Conservation (phyloP, 2,888 invertebrate genomes). For the Onthophagus sagittarius region DNA sequence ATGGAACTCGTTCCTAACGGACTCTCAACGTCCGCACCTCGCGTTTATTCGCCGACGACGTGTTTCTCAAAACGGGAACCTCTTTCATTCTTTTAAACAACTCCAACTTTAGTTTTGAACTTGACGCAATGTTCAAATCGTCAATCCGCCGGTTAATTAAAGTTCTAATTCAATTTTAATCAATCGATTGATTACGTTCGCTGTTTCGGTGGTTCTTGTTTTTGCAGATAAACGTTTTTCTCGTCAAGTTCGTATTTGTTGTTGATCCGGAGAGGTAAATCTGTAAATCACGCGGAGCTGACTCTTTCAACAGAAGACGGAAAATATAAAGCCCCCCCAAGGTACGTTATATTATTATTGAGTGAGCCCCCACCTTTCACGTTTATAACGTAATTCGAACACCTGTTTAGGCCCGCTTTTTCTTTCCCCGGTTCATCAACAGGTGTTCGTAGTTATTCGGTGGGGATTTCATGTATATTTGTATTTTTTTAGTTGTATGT, state of each 20-base stretch:
- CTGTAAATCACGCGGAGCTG: background rate
- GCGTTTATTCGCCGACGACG: background rate
- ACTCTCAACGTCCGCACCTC: slow-evolving; percentile 5
- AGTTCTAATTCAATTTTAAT: no score
- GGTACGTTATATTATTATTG: background rate
- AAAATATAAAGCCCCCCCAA: background rate
- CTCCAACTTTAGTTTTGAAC: slow-evolving; percentile 6
- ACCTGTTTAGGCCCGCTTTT: background rate
- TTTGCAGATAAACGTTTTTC: background rate
- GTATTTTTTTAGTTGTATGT: background rate
- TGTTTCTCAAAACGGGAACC: no score
- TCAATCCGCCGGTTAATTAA: slow-evolving; percentile 1
- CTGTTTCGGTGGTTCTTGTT: background rate
- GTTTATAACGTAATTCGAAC: background rate
- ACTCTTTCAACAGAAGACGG: background rate
- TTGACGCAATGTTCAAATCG: slow-evolving; percentile 7
- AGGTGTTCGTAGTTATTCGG: background rate
- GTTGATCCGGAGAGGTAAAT: background rate
- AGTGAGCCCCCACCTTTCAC: background rate
- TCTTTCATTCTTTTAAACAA: background rate
- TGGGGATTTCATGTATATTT: background rate
- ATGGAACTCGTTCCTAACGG: slow-evolving; percentile 21
- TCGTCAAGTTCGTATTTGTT: background rate
- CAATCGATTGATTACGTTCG: no score
- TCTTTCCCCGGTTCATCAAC: background rate